These are phyloP conservation scores for Perodicticus potto DNA, from an alignment of 2,797 vertebrate species.

Conservation along the genomic window DNA sequence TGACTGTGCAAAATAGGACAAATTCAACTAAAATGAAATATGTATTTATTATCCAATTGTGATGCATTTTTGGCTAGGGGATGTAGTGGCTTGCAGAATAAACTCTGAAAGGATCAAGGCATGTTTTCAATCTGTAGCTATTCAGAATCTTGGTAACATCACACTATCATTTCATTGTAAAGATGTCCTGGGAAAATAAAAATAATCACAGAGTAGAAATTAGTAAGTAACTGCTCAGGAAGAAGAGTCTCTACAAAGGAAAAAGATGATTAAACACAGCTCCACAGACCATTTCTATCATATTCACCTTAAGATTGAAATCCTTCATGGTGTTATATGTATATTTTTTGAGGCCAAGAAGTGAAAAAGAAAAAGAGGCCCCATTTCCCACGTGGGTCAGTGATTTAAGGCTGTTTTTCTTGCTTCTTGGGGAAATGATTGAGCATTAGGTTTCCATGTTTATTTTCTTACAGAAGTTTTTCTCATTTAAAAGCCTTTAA, in stretches of 20 bases:
- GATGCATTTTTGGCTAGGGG: not conserved
- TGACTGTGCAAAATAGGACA: slow-evolving; percentile 4
- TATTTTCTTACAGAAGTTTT: slow-evolving; percentile 91
- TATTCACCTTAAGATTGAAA: slow-evolving; percentile 80
- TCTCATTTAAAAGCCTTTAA: slow-evolving; percentile 89
- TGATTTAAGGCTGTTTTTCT: slow-evolving; percentile 91
- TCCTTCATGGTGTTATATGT: slow-evolving; percentile 79
- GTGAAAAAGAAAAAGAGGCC: slow-evolving; percentile 70
- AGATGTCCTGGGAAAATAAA: slow-evolving; percentile 57
- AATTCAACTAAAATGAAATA: slow-evolving; percentile 51
- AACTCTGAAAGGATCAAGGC: slow-evolving; percentile 29
- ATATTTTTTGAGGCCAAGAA: slow-evolving; percentile 79
- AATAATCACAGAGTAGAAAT: not conserved
- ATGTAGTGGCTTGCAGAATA: not conserved
- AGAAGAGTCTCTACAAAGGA: slow-evolving; percentile 45
- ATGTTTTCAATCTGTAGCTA: slow-evolving; percentile 42
- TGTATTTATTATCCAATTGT: slow-evolving; percentile 4
- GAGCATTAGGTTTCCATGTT: slow-evolving; percentile 91
- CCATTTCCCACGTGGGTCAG: slow-evolving; percentile 88
- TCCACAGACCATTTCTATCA: slow-evolving; percentile 59
- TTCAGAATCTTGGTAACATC: slow-evolving; percentile 45
- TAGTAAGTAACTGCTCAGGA: not conserved
- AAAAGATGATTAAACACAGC: slow-evolving; percentile 76
- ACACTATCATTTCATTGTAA: not conserved
- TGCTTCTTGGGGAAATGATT: slow-evolving; percentile 88